Base-by-base conservation (phyloP, 2,888 invertebrate species). In the Trisateles emortualis region DNA sequence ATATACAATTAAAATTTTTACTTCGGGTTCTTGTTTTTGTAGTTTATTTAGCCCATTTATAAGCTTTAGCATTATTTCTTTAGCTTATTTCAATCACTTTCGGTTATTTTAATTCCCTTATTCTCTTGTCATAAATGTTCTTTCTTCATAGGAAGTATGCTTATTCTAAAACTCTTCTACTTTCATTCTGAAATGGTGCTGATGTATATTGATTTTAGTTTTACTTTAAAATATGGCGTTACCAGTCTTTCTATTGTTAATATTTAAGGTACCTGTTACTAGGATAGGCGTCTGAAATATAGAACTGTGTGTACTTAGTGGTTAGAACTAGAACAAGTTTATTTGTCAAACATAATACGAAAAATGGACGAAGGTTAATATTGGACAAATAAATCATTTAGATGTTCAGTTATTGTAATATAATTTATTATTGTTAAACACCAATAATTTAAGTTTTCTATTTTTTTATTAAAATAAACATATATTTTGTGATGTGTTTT, bases 391-490 rank as follows among this genome's bases (percentile, higher is more conserved):
- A 9, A 6, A 14, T 13, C 33, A 8, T 33, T 33, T 8, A 0
- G 5, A 1, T 33, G 14, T 14, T 33, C 14, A 33, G 0, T 41
- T 36, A 32, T 26, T 29, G 35, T 24, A 11, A 38, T 38, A 13
- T 24, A 29, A 32, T 43, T 43, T 64, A 64, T 64, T 71, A 64
- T 35, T 55, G 38, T 64, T 51, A 59, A 56, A 1, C 50, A 49
- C 41, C 47, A 55, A 35, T 57, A 54, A 26, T 14, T 46, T 54
- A 40, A 32, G 32, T 46, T 64, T 52, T 64, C 33, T 63, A 60
- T 41, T 39, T 72, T 66, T 53, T 50, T 54, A 72, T 33, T 72
- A 70, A 70, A 70, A 52, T 47, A 68, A 70, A 66, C 56, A 41
- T 54, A 62, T 44, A 56, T 59, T n/a, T 59, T 65, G 57, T 46